These are phyloP conservation scores for Lophotriccus pileatus DNA, from an alignment of 2,797 vertebrate species.

Conservation along the genomic window DNA sequence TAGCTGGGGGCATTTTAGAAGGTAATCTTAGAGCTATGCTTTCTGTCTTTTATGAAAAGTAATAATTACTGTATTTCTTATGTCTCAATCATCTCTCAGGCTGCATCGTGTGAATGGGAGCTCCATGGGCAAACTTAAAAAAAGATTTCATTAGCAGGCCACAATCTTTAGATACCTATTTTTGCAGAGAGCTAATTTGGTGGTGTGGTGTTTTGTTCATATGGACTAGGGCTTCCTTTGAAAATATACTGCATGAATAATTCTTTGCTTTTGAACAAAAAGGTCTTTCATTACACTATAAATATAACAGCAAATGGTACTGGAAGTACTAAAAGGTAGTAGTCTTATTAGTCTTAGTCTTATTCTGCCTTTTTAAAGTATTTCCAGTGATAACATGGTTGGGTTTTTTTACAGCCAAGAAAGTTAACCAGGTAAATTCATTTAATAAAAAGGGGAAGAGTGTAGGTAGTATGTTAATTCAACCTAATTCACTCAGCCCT, in stretches of 20 bases:
- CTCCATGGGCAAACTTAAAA: neutral
- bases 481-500: neutral
- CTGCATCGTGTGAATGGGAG: neutral
- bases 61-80: slow-evolving; percentile 17
- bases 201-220: neutral
- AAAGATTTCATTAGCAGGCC: neutral
- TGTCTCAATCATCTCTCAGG: neutral
- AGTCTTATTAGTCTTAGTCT: no score
- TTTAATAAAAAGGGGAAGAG: neutral
- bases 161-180: neutral
- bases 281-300: neutral
- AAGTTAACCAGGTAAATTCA: neutral
- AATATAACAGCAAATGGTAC: neutral
- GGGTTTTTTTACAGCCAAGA: neutral
- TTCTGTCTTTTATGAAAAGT: slow-evolving; percentile 18
- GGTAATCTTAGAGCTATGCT: neutral
- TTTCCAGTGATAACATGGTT: neutral
- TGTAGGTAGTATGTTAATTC: neutral
- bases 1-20: slow-evolving; percentile 24
- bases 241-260: neutral
- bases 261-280: neutral
- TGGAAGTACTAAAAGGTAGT: neutral
- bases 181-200: neutral
- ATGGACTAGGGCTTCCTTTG: neutral
- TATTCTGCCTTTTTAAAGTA: neutral